Base-by-base conservation (phyloP, 2,888 invertebrate species). In the Spisula subtruncata region DNA sequence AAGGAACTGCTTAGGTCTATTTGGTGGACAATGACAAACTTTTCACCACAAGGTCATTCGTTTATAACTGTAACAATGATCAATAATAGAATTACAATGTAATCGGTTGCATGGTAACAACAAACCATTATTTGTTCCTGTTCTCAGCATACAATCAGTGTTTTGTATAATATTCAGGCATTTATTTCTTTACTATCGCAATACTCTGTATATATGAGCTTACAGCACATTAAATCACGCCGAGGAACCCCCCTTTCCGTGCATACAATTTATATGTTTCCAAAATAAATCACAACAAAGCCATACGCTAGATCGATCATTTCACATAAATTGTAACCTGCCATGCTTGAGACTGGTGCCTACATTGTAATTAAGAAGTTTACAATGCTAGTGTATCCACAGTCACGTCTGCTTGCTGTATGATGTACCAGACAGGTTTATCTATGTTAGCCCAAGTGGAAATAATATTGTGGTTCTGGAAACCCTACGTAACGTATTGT, bases 251-350 rank as follows among this genome's bases (percentile, higher is more conserved):
- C 12, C 12, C 12, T 16, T 51, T 8, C n/a, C 10, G n/a, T 25
- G 60, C n/a, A n/a, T n/a, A n/a, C 60, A 25, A 5, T 6, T 25
- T 8, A 25, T n/a, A 66, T 66, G 60, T 66, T n/a, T n/a, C n/a
- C 20, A 66, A 66, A 25, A n/a, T 41, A 41, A 41, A 41, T 66
- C 60, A 66, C 60, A 66, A 66, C 10, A 66, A 25, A 66, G 60
- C n/a, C 60, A 66, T 25, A 66, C n/a, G 60, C 25, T 66, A 66
- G 60, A 66, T 66, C 60, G 60, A 66, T 66, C 60, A 66, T 25
- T 66, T 25, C 60, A 6, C 60, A 25, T 25, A 8, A 25, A 66
- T n/a, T 66, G n/a, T 66, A 66, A 66, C 60, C n/a, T 66, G 60
- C 60, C 60, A 66, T n/a, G 6, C 25, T n/a, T 1, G 18, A 18